Conservation (phyloP, 2,113 vertebrate genomes). For the Odobenus rosmarus region DNA sequence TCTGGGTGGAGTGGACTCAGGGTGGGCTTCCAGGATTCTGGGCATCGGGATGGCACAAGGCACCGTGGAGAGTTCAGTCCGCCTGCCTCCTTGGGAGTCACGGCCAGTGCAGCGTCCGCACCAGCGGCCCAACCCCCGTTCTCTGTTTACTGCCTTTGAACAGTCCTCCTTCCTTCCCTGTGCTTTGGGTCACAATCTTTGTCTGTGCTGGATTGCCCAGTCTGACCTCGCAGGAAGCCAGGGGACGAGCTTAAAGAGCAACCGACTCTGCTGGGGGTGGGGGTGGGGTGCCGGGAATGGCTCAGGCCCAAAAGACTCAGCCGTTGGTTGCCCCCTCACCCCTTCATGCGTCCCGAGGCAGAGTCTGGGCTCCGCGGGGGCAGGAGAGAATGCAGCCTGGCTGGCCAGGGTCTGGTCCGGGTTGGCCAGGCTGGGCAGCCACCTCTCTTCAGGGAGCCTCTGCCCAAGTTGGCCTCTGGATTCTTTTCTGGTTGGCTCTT, state of each 20-base stretch:
- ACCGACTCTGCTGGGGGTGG: conserved; percentile 67
- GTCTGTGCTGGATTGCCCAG: conserved; percentile 74
- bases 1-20: conserved; percentile 15
- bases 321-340: not conserved
- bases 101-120: conserved; percentile 87
- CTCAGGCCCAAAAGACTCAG: not conserved
- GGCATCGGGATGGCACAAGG: conserved; percentile 89
- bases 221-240: conserved; percentile 83
- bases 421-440: not conserved
- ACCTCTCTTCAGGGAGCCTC: not conserved
- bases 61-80: conserved; percentile 89
- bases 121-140: conserved; percentile 88
- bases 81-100: conserved; percentile 88
- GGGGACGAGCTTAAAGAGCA: conserved; percentile 88
- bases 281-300: not conserved
- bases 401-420: not conserved
- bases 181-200: conserved; percentile 84
- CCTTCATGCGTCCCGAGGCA: not conserved
- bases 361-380: not conserved
- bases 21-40: conserved; percentile 81
- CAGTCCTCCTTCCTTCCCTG: conserved; percentile 88
- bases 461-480: not conserved
- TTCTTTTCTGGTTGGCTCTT: not conserved
- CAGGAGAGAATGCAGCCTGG: too few relatives aligned
- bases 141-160: conserved; percentile 92